Evolutionary conservation across 2,113 vertebrate species (phyloP), one percentile per base, ranked within the genome.

Genomic region (Dipodomys ordii): DNA sequence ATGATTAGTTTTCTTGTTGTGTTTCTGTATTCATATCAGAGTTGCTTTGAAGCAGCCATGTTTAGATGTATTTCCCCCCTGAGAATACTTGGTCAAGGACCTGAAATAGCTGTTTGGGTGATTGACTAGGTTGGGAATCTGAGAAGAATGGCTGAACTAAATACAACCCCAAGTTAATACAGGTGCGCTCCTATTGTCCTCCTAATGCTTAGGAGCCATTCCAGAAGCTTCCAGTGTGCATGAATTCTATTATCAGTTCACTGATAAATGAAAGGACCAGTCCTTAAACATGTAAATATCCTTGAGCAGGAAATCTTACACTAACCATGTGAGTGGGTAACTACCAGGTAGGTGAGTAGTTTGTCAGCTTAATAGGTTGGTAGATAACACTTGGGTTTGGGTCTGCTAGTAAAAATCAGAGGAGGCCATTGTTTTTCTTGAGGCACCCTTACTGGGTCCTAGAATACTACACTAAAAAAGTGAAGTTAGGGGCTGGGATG

Each of bases 261-360:
- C 27, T 39, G 65, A 19, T 44, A 23, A n/a, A 57, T 39, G 4
- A 76, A 82, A 87, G 57, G 65, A 18, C 73, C 76, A 60, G 49
- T 87, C 80, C 83, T 82, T 71, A 73, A 90, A 94, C 35, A 32
- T 87, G 77, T 60, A 39, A 67, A 28, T 80, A 12, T 46, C 44
- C 77, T 22, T 7, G 60, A 84, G 30, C 44, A 72, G 68, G 76
- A 83, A 44, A 23, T 23, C 28, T 2, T 3, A 49, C 27, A 30
- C 1, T 35, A 60, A 46, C 16, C 80, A 72, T 28, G n/a, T 18
- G 22, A 62, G 32, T 39, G 18, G 68, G 53, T 28, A 13, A 1
- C 60, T 84, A 7, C 23, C 67, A 23, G 69, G 28, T 64, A 73
- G 23, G 49, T 30, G 3, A 32, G 20, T 71, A 28, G 1, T 72